These are phyloP conservation scores for Phoenicopterus ruber DNA, from an alignment of 2,113 vertebrate species.

Conservation along the genomic window DNA sequence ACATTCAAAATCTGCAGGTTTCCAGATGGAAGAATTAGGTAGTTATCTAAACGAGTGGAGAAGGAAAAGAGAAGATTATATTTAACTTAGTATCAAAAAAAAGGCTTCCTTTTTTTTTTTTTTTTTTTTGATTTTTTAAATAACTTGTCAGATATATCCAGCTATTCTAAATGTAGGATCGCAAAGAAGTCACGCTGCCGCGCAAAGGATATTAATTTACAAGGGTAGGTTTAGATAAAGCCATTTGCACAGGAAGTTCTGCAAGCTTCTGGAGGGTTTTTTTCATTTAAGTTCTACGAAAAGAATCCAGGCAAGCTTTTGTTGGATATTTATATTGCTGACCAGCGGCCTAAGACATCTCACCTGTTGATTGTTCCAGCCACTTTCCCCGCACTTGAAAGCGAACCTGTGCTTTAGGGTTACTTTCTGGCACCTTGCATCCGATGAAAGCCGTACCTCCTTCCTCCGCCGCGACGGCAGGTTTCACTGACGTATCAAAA, in stretches of 20 bases:
- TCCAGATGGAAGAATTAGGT: conserved; percentile 93
- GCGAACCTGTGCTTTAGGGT: conserved; percentile 82
- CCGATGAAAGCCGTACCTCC: conserved; percentile 79
- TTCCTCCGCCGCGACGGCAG: conserved; percentile 76
- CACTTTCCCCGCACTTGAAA: conserved; percentile 83
- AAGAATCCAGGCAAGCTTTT: no score
- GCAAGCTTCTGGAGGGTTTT: neutral
- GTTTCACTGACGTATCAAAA: conserved; percentile 71
- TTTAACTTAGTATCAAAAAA: neutral
- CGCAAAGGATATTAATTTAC: neutral
- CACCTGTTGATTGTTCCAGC: conserved; percentile 87
- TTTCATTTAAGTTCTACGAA: neutral
- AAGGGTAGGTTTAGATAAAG: neutral
- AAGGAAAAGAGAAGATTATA: neutral
- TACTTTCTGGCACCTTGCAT: conserved; percentile 84
- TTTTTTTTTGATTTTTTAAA: neutral
- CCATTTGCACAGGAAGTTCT: neutral
- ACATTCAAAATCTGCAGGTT: conserved; percentile 91
- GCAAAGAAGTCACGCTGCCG: neutral
- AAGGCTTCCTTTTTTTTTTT: neutral
- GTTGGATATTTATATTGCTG: no score
- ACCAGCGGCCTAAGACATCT: no score
- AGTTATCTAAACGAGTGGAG: conserved; percentile 76
- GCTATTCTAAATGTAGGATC: neutral
- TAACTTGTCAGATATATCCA: neutral